Conservation (phyloP, 1,140 invertebrate species). For the Drosophila nikananu region DNA sequence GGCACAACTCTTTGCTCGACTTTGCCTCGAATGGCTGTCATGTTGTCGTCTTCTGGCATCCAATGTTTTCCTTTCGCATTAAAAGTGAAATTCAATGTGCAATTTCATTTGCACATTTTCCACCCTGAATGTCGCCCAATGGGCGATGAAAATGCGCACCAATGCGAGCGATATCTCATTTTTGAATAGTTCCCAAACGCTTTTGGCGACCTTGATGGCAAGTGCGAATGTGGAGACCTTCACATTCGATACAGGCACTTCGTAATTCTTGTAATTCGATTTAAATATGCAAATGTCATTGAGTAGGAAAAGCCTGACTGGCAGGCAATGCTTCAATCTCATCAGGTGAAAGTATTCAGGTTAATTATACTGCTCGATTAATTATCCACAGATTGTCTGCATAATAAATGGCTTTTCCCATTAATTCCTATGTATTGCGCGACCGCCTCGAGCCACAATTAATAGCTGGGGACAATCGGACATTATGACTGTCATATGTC, state of each 20-base stretch:
- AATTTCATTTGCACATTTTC: conserved; percentile 52
- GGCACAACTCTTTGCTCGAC: conserved; percentile 7
- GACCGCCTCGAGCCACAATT: conserved; percentile 25
- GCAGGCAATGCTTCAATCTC: background rate
- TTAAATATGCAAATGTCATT: conserved; percentile 71
- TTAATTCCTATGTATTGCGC: conserved; percentile 2
- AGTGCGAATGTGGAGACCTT: conserved; percentile 32
- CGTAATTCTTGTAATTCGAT: conserved; percentile 49
- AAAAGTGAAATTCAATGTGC: conserved; percentile 66
- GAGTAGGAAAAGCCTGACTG: background rate
- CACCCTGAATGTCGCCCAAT: background rate
- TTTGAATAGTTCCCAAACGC: conserved; percentile 70
- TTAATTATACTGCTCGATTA: conserved; percentile 26
- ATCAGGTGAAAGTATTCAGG: background rate
- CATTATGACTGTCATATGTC: conserved; percentile 24
- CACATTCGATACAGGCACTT: conserved; percentile 13
- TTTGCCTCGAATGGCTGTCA: conserved; percentile 51
- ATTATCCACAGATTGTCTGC: conserved; percentile 7
- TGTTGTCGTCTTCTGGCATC: conserved; percentile 51
- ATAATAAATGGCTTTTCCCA: conserved; percentile 21
- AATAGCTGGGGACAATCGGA: conserved; percentile 29
- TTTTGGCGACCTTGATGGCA: conserved; percentile 54
- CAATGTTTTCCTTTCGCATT: conserved; percentile 46
- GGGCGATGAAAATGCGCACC: conserved; percentile 20
- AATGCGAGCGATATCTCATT: conserved; percentile 59